Evolutionary conservation across 1,140 invertebrate species (phyloP).

Genomic region (Calephelis virginiensis): DNA sequence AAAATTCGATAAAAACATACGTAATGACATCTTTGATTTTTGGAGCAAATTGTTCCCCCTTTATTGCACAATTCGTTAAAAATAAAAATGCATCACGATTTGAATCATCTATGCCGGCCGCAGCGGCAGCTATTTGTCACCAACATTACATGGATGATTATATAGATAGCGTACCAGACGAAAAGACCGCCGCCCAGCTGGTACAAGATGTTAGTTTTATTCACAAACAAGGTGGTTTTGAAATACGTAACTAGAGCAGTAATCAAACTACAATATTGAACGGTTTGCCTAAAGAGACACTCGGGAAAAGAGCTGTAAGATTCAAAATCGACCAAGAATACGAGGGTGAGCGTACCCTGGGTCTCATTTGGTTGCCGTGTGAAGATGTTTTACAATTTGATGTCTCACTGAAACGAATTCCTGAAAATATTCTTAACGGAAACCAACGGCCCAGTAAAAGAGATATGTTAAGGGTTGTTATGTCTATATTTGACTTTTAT

Average conservation of each 20-base stretch:
- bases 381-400: constrained; percentile 32
- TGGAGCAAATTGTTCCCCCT: constrained; percentile 39
- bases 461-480: constrained; percentile 27
- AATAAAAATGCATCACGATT: constrained; percentile 41
- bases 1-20: constrained; percentile 1
- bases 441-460: constrained; percentile 33
- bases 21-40: constrained; percentile 35
- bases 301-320: constrained; percentile 19
- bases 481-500: constrained; percentile 57
- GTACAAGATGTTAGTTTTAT: constrained; percentile 36
- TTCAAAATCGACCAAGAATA: constrained; percentile 25
- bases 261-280: constrained; percentile 26
- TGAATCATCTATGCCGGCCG: constrained; percentile 27
- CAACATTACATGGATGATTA: constrained; percentile 58
- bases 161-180: constrained; percentile 39
- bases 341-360: constrained; percentile 31
- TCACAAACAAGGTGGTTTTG: constrained; percentile 40
- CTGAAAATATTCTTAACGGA: constrained; percentile 29
- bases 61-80: constrained; percentile 41
- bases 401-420: constrained; percentile 28
- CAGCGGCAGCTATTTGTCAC: constrained; percentile 35
- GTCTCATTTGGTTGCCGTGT: constrained; percentile 33
- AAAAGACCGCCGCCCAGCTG: constrained; percentile 31
- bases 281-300: constrained; percentile 23
- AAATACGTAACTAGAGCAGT: constrained; percentile 31